These are phyloP conservation scores for Aphis craccivora DNA, from an alignment of 1,140 invertebrate species.

Conservation along the genomic window DNA sequence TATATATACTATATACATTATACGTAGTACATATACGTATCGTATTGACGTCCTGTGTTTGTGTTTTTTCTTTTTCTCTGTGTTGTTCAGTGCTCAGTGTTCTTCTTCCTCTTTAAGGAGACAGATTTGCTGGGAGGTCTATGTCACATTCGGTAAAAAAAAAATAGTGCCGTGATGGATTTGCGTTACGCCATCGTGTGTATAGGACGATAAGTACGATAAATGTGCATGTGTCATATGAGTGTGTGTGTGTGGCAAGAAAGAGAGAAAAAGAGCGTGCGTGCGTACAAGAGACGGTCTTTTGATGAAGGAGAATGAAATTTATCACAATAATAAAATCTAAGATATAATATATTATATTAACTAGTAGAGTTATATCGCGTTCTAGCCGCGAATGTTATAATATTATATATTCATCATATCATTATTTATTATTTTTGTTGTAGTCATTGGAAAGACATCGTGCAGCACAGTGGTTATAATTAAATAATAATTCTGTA, in stretches of 20 bases:
- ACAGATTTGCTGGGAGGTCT: slow-evolving; percentile 54
- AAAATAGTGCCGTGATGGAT: slow-evolving; percentile 8
- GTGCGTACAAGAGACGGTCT: not conserved
- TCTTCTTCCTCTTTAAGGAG: slow-evolving; percentile 21
- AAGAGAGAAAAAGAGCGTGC: not conserved
- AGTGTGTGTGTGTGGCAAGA: too few species aligned
- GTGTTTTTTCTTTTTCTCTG: slow-evolving; percentile 42
- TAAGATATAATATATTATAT: not conserved
- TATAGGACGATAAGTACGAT: not conserved
- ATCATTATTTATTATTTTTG: not conserved
- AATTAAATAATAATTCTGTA: not conserved
- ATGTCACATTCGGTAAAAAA: slow-evolving; percentile 43
- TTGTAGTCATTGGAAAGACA: not conserved
- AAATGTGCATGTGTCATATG: not conserved
- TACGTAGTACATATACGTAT: not conserved
- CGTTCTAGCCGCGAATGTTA: not conserved
- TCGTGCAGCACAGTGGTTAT: not conserved
- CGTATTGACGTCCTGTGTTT: not conserved
- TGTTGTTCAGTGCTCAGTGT: not conserved
- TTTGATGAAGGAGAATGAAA: not conserved
- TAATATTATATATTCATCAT: not conserved
- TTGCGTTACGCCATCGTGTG: not conserved
- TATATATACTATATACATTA: too few species aligned
- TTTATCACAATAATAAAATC: slow-evolving; percentile 3
- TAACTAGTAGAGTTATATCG: not conserved